Percentiles rank a stretch among this genome's conserved stretches.
Evolutionary conservation across 2,888 invertebrate genomes (phyloP).

Genomic region (Drosophila mimetica): DNA sequence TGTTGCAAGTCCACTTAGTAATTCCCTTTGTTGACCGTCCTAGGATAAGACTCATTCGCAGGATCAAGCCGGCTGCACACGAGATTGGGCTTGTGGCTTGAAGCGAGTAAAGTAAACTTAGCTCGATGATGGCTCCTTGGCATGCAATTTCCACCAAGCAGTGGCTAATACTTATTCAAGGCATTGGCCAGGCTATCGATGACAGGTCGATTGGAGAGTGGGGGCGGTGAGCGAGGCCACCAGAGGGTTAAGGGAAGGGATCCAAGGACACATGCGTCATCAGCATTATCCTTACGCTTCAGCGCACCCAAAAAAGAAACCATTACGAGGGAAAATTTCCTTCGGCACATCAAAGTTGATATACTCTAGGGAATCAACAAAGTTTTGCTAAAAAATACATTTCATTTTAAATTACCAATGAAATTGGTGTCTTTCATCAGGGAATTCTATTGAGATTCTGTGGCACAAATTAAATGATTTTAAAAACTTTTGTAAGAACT

Average conservation of each 20-base stretch:
- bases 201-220: conserved; percentile 30
- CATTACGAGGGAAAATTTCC: conserved; percentile 23
- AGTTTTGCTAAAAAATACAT: background rate
- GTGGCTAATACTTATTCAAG: conserved; percentile 45
- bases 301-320: conserved; percentile 51
- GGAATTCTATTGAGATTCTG: background rate
- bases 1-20: conserved; percentile 31
- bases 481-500: no score
- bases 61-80: conserved; percentile 46
- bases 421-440: background rate
- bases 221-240: background rate
- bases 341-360: conserved; percentile 1
- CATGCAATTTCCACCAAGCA: conserved; percentile 49
- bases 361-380: conserved; percentile 13
- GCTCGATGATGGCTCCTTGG: conserved; percentile 45
- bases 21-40: conserved; percentile 39
- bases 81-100: conserved; percentile 40
- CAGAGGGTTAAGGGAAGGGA: conserved; percentile 12
- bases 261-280: conserved; percentile 49
- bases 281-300: conserved; percentile 65
- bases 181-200: conserved; percentile 42
- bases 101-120: conserved; percentile 56
- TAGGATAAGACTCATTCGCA: conserved; percentile 24
- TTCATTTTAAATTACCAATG: background rate
- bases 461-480: background rate